These are phyloP conservation scores for Orchesella flavescens DNA, from an alignment of 2,888 invertebrate genomes.

Conservation along the genomic window DNA sequence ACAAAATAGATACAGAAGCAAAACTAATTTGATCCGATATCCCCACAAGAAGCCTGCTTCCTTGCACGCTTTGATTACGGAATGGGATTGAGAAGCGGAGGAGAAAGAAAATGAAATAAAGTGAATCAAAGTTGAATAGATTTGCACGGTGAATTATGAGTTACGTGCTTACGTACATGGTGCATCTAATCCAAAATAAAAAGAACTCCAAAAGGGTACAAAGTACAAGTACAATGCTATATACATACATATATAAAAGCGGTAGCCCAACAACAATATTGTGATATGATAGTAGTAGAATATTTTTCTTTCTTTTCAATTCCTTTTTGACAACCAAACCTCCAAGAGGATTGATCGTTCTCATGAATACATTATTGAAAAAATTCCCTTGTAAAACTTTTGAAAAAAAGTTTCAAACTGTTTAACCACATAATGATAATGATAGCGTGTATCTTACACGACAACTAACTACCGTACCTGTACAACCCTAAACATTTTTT, in stretches of 20 bases:
- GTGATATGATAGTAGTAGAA: too few relatives aligned
- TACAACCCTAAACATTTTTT: too few relatives aligned
- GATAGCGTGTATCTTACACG: too few relatives aligned
- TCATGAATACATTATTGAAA: neutral
- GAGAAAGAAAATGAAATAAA: constrained; percentile 72
- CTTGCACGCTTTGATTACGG: constrained; percentile 24
- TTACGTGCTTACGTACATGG: neutral
- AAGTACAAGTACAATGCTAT: too few relatives aligned
- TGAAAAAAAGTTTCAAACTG: neutral
- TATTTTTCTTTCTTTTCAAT: too few relatives aligned
- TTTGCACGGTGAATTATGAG: constrained; percentile 71
- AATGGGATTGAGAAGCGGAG: neutral
- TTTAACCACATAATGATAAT: constrained; percentile 5
- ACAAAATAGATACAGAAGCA: constrained; percentile 67
- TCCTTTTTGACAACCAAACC: too few relatives aligned
- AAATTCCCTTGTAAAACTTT: neutral
- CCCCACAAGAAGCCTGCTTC: constrained; percentile 1
- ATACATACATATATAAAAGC: too few relatives aligned
- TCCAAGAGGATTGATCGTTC: too few relatives aligned
- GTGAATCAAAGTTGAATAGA: constrained; percentile 68
- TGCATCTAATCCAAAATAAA: too few relatives aligned
- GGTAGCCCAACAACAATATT: too few relatives aligned
- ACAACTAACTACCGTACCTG: too few relatives aligned
- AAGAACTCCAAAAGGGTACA: too few relatives aligned
- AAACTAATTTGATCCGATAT: constrained; percentile 69